Evolutionary conservation across 2,888 invertebrate species (phyloP).

Genomic region (Hyppa rectilinea): DNA sequence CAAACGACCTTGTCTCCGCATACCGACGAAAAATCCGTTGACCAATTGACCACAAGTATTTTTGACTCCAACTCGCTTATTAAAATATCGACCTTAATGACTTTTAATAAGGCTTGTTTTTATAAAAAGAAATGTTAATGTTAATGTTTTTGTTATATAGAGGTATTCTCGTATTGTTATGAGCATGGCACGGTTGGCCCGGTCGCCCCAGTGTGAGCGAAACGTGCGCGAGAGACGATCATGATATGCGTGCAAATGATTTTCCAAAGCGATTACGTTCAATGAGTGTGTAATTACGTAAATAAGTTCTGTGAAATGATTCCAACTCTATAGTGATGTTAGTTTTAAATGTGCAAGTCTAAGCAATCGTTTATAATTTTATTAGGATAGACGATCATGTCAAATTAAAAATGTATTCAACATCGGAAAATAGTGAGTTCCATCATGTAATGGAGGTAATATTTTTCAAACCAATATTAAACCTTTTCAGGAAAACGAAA

Average conservation of each 20-base stretch:
- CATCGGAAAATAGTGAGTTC: conserved; percentile 57
- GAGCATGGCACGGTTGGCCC: conserved; percentile 64
- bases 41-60: conserved; percentile 76
- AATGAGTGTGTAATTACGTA: conserved; percentile 68
- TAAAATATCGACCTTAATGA: conserved; percentile 63
- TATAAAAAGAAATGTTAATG: conserved; percentile 45
- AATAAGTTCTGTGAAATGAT: conserved; percentile 64
- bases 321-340: conserved; percentile 48
- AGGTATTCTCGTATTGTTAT: conserved; percentile 68
- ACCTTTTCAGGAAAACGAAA: conserved; percentile 86
- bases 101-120: conserved; percentile 50
- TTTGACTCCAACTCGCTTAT: conserved; percentile 31
- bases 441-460: conserved; percentile 62
- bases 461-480: conserved; percentile 62
- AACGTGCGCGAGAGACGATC: conserved; percentile 76
- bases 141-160: conserved; percentile 59
- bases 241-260: conserved; percentile 72
- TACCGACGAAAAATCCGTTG: conserved; percentile 78
- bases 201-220: conserved; percentile 72
- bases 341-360: conserved; percentile 4
- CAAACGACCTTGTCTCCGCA: conserved; percentile 78
- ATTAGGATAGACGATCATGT: conserved; percentile 40
- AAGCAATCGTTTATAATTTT: conserved; percentile 5
- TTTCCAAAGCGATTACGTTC: conserved; percentile 69
- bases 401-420: conserved; percentile 51